These are phyloP conservation scores for Apodemia zela DNA, from an alignment of 2,888 invertebrate genomes.

Conservation along the genomic window DNA sequence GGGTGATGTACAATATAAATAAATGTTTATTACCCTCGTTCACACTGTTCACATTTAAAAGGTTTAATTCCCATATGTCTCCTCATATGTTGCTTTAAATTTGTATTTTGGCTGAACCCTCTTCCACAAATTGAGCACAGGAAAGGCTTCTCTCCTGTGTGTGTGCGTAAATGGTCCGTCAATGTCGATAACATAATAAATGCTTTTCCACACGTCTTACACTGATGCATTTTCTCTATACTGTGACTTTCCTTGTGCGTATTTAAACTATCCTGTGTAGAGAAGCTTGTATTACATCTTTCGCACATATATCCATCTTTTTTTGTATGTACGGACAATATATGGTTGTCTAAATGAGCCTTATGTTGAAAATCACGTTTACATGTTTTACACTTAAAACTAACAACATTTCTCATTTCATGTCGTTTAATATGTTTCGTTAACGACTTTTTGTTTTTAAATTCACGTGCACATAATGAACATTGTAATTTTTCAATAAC, in stretches of 20 bases:
- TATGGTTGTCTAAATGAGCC: slow-evolving; percentile 76
- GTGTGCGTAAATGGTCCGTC: slow-evolving; percentile 80
- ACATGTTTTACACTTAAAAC: slow-evolving; percentile 54
- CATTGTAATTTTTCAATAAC: slow-evolving; percentile 43
- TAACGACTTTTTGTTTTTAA: slow-evolving; percentile 52
- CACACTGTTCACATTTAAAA: slow-evolving; percentile 68
- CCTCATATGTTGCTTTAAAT: slow-evolving; percentile 79
- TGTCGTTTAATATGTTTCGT: slow-evolving; percentile 54
- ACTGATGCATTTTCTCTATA: slow-evolving; percentile 70
- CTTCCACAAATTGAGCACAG: slow-evolving; percentile 80
- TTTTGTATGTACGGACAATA: slow-evolving; percentile 64
- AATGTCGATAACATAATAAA: slow-evolving; percentile 78
- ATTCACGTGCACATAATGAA: slow-evolving; percentile 57
- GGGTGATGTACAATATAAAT: background rate
- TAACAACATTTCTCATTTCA: slow-evolving; percentile 43
- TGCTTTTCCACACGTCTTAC: slow-evolving; percentile 62
- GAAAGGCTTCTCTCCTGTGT: slow-evolving; percentile 81
- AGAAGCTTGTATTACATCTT: slow-evolving; percentile 62
- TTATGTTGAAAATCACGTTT: slow-evolving; percentile 78
- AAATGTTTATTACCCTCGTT: slow-evolving; percentile 50
- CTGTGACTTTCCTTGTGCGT: slow-evolving; percentile 69
- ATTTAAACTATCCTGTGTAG: slow-evolving; percentile 60
- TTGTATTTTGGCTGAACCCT: slow-evolving; percentile 81
- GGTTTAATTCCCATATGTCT: slow-evolving; percentile 76
- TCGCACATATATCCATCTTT: slow-evolving; percentile 66